phyloP scores from a whole-genome alignment of 2,888 invertebrate genomes.

The Perithous albicinctus region DNA sequence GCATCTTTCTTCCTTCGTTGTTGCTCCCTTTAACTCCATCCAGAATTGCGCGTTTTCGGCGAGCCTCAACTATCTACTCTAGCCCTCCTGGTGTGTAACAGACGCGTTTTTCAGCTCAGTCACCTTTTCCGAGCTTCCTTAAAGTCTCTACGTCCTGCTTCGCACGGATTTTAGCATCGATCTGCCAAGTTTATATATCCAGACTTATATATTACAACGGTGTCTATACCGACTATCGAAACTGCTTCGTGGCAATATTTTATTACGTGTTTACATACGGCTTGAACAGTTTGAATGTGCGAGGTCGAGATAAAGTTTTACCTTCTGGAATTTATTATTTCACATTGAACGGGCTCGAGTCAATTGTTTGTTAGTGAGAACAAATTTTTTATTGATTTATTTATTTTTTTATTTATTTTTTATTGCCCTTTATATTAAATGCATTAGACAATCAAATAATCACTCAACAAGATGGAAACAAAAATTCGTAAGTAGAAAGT shows the following conservation, averaged over 20 bases:
- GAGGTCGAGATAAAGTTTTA: neutral
- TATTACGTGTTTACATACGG: neutral
- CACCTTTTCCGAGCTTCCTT: constrained; percentile 41
- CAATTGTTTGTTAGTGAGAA: constrained; percentile 51
- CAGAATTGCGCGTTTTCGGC: constrained; percentile 53
- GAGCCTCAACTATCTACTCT: constrained; percentile 55
- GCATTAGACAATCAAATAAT: too few relatives aligned
- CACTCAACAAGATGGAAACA: too few relatives aligned
- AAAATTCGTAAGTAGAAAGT: too few relatives aligned
- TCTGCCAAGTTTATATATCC: too few relatives aligned
- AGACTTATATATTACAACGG: too few relatives aligned
- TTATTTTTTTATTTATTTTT: too few relatives aligned
- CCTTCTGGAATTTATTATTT: constrained; percentile 1
- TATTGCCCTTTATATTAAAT: too few relatives aligned
- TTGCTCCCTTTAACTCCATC: constrained; percentile 46
- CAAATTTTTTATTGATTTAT: too few relatives aligned
- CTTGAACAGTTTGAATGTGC: too few relatives aligned
- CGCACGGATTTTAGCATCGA: constrained; percentile 43
- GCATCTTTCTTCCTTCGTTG: constrained; percentile 38
- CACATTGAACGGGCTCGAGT: constrained; percentile 23
- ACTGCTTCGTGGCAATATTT: too few relatives aligned
- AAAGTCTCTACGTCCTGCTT: constrained; percentile 36
- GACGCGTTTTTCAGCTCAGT: constrained; percentile 63
- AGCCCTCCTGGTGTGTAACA: constrained; percentile 45
- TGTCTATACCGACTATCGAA: too few relatives aligned